These are phyloP conservation scores for Cardiocondyla obscurior DNA, from an alignment of 1,140 invertebrate species.

Conservation along the genomic window DNA sequence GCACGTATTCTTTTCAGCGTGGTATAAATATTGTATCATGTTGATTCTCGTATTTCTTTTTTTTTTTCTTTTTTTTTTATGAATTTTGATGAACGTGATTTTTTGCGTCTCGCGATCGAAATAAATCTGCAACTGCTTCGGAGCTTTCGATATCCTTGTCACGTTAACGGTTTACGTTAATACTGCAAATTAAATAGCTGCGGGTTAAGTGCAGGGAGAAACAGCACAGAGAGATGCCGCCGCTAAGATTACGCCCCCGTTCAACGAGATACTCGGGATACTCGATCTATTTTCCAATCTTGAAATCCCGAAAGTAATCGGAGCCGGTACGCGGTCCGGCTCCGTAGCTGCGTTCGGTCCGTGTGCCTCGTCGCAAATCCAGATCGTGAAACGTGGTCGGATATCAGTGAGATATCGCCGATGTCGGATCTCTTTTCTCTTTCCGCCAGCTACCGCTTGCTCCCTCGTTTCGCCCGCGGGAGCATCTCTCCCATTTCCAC, in stretches of 20 bases:
- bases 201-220: background rate
- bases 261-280: slow-evolving; percentile 1
- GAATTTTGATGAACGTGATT: background rate
- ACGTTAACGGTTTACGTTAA: background rate
- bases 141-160: background rate
- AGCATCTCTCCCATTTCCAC: background rate
- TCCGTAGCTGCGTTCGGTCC: background rate
- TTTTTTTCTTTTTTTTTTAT: background rate
- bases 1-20: background rate
- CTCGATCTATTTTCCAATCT: background rate
- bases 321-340: background rate
- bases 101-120: background rate
- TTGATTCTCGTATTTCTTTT: background rate
- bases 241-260: background rate
- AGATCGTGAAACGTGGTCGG: slow-evolving; percentile 28
- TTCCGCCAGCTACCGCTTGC: slow-evolving; percentile 17
- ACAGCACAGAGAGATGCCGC: background rate
- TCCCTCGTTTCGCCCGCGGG: background rate
- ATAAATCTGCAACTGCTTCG: background rate
- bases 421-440: slow-evolving; percentile 20
- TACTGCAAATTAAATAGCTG: background rate
- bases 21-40: background rate
- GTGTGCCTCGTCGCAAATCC: slow-evolving; percentile 7
- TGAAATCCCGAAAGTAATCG: background rate
- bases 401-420: slow-evolving; percentile 53